These are phyloP conservation scores for Mythimna lalbum DNA, from an alignment of 2,888 invertebrate genomes.

Conservation along the genomic window DNA sequence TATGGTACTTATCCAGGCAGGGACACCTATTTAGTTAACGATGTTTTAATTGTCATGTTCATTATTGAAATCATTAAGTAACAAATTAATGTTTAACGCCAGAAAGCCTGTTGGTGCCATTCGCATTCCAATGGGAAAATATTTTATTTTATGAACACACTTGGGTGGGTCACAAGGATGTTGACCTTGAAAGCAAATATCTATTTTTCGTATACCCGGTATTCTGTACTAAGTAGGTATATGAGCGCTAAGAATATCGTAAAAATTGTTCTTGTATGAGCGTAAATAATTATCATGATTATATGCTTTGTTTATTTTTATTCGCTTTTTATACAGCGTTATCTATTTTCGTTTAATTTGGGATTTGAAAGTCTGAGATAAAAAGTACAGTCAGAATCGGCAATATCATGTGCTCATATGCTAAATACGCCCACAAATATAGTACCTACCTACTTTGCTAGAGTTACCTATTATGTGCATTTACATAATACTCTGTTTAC, in stretches of 20 bases:
- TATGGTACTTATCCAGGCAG: neutral
- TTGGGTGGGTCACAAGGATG: constrained; percentile 13
- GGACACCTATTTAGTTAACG: constrained; percentile 16
- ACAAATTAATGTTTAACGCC: neutral
- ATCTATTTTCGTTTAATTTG: constrained; percentile 22
- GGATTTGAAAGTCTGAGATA: constrained; percentile 10
- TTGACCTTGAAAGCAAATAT: constrained; percentile 35
- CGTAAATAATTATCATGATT: constrained; percentile 13
- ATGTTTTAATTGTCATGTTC: constrained; percentile 30
- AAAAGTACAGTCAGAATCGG: neutral
- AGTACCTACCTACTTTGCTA: neutral
- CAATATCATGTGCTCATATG: neutral
- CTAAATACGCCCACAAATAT: constrained; percentile 31
- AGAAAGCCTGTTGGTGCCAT: neutral
- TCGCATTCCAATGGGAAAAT: neutral
- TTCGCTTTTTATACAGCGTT: neutral
- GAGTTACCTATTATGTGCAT: neutral
- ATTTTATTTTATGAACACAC: neutral
- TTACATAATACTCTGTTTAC: constrained; percentile 12
- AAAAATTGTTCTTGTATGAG: constrained; percentile 4
- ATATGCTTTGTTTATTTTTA: neutral
- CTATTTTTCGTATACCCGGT: constrained; percentile 6
- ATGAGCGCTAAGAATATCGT: too few species aligned
- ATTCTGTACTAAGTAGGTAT: neutral
- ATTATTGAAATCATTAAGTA: neutral